Base-by-base conservation (phyloP, 2,797 vertebrate genomes). In the Lateolabrax maculatus region DNA sequence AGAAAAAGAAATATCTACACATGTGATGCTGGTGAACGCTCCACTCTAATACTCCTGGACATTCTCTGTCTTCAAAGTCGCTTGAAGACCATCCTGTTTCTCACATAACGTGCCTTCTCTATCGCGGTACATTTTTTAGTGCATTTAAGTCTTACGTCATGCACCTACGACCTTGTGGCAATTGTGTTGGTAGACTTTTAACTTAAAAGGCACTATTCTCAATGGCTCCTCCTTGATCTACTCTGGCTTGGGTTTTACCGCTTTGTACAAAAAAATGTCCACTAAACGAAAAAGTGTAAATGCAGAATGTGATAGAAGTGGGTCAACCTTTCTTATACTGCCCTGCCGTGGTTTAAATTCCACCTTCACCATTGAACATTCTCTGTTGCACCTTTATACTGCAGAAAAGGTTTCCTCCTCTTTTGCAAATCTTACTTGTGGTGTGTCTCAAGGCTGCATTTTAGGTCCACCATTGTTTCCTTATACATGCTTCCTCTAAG, bases 371-470 rank as follows among this genome's bases (percentile, higher is more conserved):
- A 19, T 10, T 4, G 13, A 48, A 39, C 21, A 16, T 55, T 56
- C 2, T 25, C 12, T 51, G 19, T 16, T 55, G 15, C 31, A 41
- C 10, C 12, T 52, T 57, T 29, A 19, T 4, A n/a, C n/a, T n/a
- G n/a, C n/a, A 53, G 27, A 34, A 15, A 48, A 48, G 0, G 9
- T 15, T 29, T 19, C 23, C 37, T 36, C 0, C 18, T 41, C 21
- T 49, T 16, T 18, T 39, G 6, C 23, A 11, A 25, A 21, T 52
- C 29, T 55, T 5, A 44, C 27, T 11, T 34, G 27, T 25, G 46
- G 67, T 63, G 34, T 63, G 3, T 75, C 56, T 36, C 66, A 81
- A 64, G 52, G 53, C 21, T 68, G 21, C 2, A 31, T 48, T 44
- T 34, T 9, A 39, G 56, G 63, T 13, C 43, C 36, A 8, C 34